phyloP scores from a whole-genome alignment of 2,797 vertebrate genomes.

The Hippoglossus hippoglossus region DNA sequence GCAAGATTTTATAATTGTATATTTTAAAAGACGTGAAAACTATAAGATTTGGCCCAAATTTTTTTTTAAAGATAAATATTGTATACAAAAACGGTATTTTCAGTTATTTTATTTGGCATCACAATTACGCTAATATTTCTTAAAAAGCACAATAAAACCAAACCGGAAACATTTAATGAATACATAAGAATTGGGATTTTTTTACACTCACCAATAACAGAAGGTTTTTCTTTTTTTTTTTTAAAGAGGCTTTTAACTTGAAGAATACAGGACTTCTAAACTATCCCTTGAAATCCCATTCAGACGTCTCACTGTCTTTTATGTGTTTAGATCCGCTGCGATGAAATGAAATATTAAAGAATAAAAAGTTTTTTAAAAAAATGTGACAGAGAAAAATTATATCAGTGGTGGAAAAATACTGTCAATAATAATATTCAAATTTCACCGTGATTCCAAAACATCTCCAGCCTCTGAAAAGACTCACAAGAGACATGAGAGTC shows the following conservation, averaged over 20 bases:
- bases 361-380: not conserved
- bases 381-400: not conserved
- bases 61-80: no score
- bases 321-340: not conserved
- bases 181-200: not conserved
- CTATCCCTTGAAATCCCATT: constrained; percentile 9
- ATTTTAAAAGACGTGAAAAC: not conserved
- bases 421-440: constrained; percentile 27
- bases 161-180: not conserved
- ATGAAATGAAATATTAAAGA: not conserved
- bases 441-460: constrained; percentile 6
- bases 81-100: not conserved
- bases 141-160: constrained; percentile 9
- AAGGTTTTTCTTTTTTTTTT: not conserved
- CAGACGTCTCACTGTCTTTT: not conserved
- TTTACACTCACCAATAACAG: not conserved
- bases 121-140: not conserved
- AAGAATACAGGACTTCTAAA: constrained; percentile 13
- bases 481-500: constrained; percentile 9
- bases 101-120: not conserved
- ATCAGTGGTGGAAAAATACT: not conserved
- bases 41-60: not conserved
- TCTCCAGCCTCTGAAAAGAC: not conserved
- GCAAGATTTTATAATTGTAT: not conserved
- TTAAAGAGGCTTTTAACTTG: not conserved